Percentiles rank a stretch among this genome's conserved stretches.
phyloP scores from a whole-genome alignment of 2,113 vertebrate species.

The Ochotona princeps region DNA sequence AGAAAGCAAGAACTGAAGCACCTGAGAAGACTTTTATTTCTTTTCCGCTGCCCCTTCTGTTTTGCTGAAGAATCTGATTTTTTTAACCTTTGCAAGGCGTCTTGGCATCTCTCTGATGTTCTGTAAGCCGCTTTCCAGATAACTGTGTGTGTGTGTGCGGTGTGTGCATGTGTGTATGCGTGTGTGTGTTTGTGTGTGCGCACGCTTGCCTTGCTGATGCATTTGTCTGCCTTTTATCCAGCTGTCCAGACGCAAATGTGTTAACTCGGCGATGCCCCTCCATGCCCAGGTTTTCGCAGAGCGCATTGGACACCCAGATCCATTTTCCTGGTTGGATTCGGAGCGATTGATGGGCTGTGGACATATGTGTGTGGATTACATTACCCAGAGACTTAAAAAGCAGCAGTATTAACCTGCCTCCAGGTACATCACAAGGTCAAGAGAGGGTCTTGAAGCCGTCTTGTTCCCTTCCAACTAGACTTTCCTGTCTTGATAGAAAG shows the following conservation, averaged over 20 bases:
- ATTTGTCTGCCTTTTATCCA: slow-evolving; percentile 69
- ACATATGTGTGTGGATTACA: slow-evolving; percentile 15
- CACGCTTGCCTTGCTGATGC: slow-evolving; percentile 52
- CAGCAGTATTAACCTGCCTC: slow-evolving; percentile 52
- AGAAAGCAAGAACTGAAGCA: slow-evolving; percentile 24
- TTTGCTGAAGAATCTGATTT: slow-evolving; percentile 29
- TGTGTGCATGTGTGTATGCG: neutral
- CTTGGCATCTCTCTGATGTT: slow-evolving; percentile 42
- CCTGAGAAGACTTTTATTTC: slow-evolving; percentile 43
- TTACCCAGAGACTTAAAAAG: slow-evolving; percentile 47
- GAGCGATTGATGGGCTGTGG: neutral
- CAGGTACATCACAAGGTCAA: slow-evolving; percentile 78
- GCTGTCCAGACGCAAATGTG: slow-evolving; percentile 72
- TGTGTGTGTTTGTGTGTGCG: neutral
- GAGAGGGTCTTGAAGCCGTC: slow-evolving; percentile 61
- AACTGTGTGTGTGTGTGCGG: slow-evolving; percentile 1
- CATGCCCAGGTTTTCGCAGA: slow-evolving; percentile 42
- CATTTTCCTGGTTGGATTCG: slow-evolving; percentile 47
- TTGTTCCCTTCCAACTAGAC: neutral
- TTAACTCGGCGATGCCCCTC: slow-evolving; percentile 65
- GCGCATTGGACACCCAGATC: slow-evolving; percentile 52
- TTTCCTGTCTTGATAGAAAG: slow-evolving; percentile 34
- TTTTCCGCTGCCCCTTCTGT: neutral
- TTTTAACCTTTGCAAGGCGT: slow-evolving; percentile 57
- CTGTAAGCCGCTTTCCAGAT: slow-evolving; percentile 51